Evolutionary conservation across 2,888 invertebrate genomes (phyloP), one percentile per base, ranked within the genome.

Genomic region (Epinotia nisella): DNA sequence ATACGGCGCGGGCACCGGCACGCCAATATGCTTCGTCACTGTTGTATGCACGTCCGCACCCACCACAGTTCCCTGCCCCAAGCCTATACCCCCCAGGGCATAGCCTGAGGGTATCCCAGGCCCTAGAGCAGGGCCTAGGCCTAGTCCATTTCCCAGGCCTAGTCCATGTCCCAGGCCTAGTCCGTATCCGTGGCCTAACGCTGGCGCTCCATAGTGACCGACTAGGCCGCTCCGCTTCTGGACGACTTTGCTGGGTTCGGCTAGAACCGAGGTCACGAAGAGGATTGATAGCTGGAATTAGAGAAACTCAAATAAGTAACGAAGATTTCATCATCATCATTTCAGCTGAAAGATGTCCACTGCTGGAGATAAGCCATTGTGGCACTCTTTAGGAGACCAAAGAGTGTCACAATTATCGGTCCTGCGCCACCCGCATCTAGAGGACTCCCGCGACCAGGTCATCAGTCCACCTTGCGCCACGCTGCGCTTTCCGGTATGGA

Each of bases 21-120:
- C 90, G 1, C 94, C 94, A 3, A 94, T 86, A 75, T 94, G 94
- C 76, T 92, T 92, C 15, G 94, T 94, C 5, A 94, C 92, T 0
- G 94, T 94, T 0, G 94, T 93, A 75, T 94, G 93, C 0, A 93
- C 89, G 74, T 94, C 90, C 64, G 94, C 93, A 0, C 93, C 93
- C 0, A 94, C 88, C 1, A 94, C 82, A 0, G 89, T 76, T 2
- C 82, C 85, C 10, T 58, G 75, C 10, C 78, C 76, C 55, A 72
- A 64, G 17, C 45, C 76, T 66, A 76, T 74, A 19, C 81, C 81
- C 15, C 79, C 83, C 5, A 72, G 65, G 1, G 75, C 80, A 39
- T 53, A 76, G 39, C 75, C 85, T 76, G 35, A 77, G 71, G 61
- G 78, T 67, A 55, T 74, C 9, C 79, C 78, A 10, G 56, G 77